phyloP scores from a whole-genome alignment of 2,797 vertebrate genomes.

The Sciurus carolinensis region DNA sequence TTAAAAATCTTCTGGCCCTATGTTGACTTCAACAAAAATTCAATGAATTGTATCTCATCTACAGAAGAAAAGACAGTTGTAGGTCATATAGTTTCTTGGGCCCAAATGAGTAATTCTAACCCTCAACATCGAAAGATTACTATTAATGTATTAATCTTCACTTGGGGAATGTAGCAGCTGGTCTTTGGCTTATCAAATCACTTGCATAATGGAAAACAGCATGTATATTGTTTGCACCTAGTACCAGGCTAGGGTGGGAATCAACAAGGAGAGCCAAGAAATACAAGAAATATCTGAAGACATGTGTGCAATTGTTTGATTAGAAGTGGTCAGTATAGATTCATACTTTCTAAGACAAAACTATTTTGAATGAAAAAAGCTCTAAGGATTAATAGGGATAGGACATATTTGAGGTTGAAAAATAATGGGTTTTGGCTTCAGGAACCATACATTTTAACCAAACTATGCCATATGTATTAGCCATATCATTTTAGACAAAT shows the following conservation, averaged over 20 bases:
- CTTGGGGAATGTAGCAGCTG: neutral
- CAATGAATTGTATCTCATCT: neutral
- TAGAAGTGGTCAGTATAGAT: neutral
- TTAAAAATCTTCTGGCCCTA: neutral
- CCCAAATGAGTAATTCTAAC: conserved; percentile 6
- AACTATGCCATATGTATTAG: neutral
- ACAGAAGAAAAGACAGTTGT: conserved; percentile 27
- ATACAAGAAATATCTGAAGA: neutral
- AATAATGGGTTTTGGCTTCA: neutral
- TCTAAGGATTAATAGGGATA: neutral
- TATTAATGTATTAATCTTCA: conserved; percentile 17
- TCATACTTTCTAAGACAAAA: neutral
- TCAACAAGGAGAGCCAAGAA: neutral
- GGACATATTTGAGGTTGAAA: neutral
- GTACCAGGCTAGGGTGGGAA: neutral
- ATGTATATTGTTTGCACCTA: neutral
- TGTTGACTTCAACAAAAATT: neutral
- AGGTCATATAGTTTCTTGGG: neutral
- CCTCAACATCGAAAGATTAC: neutral
- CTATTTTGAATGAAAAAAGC: neutral
- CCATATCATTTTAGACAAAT: conserved; percentile 22
- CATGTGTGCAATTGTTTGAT: neutral
- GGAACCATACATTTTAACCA: neutral
- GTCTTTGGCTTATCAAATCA: neutral
- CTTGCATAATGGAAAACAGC: neutral